Evolutionary conservation across 2,113 vertebrate species (phyloP).

Genomic region (Petaurus breviceps): DNA sequence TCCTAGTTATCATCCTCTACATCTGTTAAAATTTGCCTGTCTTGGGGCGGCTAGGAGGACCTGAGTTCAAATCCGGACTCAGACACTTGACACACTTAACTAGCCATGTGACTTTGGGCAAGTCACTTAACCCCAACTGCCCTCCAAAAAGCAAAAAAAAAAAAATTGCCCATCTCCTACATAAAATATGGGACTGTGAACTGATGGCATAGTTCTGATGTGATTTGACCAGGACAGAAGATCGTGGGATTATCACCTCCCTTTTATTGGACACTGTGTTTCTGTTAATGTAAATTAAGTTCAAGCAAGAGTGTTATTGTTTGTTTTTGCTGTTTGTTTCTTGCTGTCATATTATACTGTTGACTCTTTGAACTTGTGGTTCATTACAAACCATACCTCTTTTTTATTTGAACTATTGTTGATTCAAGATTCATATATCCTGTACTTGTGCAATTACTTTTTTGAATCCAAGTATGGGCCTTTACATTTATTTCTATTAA

Average conservation of each 20-base stretch:
- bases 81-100: too few relatives aligned
- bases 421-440: background rate
- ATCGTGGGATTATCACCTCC: background rate
- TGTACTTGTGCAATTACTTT: background rate
- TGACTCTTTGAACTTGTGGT: background rate
- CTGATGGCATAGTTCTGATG: background rate
- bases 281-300: background rate
- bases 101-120: too few relatives aligned
- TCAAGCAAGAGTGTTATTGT: background rate
- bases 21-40: background rate
- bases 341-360: background rate
- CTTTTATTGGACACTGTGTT: background rate
- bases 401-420: background rate
- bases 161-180: background rate
- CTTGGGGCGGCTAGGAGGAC: too few relatives aligned
- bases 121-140: too few relatives aligned
- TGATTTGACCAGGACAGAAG: background rate
- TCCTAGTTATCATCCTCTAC: background rate
- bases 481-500: background rate
- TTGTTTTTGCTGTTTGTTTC: background rate
- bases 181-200: background rate
- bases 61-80: too few relatives aligned
- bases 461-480: background rate
- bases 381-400: background rate
- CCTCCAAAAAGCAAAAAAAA: too few relatives aligned